Evolutionary conservation across 2,797 vertebrate genomes (phyloP).

Genomic region (Decapterus maruadsi): DNA sequence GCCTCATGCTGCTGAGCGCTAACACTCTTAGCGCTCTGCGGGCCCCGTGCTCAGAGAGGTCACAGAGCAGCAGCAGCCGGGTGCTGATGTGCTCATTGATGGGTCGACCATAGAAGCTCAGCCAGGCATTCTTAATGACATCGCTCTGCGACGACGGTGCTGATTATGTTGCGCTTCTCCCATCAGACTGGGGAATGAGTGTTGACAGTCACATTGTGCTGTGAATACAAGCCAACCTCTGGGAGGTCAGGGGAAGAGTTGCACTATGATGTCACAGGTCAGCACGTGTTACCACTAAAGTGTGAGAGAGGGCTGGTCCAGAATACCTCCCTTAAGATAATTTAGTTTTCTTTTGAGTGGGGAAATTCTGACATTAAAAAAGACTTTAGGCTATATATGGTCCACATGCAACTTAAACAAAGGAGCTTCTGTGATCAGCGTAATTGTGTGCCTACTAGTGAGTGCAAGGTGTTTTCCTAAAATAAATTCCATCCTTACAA

Average conservation of each 20-base stretch:
- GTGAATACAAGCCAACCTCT: constrained; percentile 51
- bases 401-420: neutral
- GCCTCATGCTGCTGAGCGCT: constrained; percentile 12
- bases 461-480: constrained; percentile 1
- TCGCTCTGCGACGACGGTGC: constrained; percentile 43
- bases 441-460: neutral
- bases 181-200: constrained; percentile 52
- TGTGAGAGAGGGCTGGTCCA: constrained; percentile 18
- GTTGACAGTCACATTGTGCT: constrained; percentile 69
- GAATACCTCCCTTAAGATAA: neutral
- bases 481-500: neutral
- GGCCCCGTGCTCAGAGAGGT: constrained; percentile 38
- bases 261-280: constrained; percentile 68
- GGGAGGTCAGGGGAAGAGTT: constrained; percentile 55
- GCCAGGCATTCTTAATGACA: constrained; percentile 64
- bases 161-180: constrained; percentile 51
- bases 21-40: constrained; percentile 12
- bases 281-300: constrained; percentile 51
- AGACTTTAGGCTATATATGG: neutral
- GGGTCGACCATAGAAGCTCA: constrained; percentile 55
- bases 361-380: neutral
- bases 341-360: neutral
- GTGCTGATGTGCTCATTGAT: constrained; percentile 36
- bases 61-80: constrained; percentile 29
- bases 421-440: constrained; percentile 1